Percentiles rank a stretch among this genome's conserved stretches.
These are phyloP conservation scores for Strongylocentrotus purpuratus DNA, from an alignment of 35 echinoderm and acorn worm species.

Conservation along the genomic window DNA sequence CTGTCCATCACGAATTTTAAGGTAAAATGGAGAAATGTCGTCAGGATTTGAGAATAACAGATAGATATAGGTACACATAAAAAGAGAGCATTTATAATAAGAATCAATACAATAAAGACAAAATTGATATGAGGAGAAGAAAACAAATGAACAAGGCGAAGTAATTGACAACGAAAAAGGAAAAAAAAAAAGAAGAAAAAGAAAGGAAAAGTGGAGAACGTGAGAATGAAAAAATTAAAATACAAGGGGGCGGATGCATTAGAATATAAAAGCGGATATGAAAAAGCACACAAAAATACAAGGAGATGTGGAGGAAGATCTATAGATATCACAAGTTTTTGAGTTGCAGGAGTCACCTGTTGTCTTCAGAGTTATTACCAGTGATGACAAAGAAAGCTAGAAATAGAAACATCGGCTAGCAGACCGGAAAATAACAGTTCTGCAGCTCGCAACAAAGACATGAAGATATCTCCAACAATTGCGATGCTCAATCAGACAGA, in stretches of 20 bases:
- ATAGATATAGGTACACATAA: no score
- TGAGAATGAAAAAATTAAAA: background rate
- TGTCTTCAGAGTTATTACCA: background rate
- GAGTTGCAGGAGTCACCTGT: background rate
- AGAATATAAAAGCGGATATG: background rate
- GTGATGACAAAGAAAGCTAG: background rate
- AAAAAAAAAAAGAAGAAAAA: background rate
- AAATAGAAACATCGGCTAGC: background rate
- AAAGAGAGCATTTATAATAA: no score
- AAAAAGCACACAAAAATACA: background rate
- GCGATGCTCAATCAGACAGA: background rate
- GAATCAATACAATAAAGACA: no score
- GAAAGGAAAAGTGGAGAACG: background rate
- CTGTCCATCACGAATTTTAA: no score
- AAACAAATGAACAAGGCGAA: no score
- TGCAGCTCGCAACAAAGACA: background rate
- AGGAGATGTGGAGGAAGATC: background rate
- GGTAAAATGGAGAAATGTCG: no score
- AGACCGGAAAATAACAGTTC: background rate
- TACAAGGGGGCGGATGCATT: background rate
- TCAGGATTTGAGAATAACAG: no score
- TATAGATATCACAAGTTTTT: conserved; percentile 12
- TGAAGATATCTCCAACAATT: background rate
- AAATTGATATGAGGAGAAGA: no score
- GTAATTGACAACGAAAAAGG: background rate